phyloP scores from a whole-genome alignment of 1,140 invertebrate species.

The Drosophila novamexicana region DNA sequence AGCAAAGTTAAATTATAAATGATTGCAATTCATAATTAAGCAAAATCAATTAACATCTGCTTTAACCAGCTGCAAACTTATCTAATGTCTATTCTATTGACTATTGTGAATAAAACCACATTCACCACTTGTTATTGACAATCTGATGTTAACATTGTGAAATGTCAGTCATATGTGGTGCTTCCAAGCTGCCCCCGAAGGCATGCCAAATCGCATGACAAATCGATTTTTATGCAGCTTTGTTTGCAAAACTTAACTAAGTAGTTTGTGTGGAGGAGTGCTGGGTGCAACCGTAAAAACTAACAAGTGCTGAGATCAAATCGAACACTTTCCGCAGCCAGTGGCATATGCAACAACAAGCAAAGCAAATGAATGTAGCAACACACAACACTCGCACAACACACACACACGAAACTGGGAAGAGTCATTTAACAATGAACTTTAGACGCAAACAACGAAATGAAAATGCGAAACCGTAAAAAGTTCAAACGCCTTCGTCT shows the following conservation, averaged over 20 bases:
- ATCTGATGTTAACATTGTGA: conserved; percentile 3
- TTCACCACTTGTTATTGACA: neutral
- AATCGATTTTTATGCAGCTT: conserved; percentile 56
- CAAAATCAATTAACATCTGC: neutral
- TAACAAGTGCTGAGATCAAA: conserved; percentile 35
- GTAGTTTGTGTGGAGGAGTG: neutral
- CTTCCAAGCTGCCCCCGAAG: neutral
- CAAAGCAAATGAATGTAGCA: conserved; percentile 4
- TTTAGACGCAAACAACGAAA: conserved; percentile 39
- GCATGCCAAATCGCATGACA: conserved; percentile 23
- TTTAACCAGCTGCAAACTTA: neutral
- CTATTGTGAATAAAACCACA: neutral
- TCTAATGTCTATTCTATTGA: neutral
- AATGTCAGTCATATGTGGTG: conserved; percentile 9
- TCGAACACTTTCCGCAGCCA: conserved; percentile 27
- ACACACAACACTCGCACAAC: conserved; percentile 4
- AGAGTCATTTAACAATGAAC: conserved; percentile 66
- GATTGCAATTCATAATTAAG: neutral
- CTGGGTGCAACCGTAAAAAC: conserved; percentile 20
- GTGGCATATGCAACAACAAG: conserved; percentile 17
- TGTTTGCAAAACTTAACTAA: conserved; percentile 38
- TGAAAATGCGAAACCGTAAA: conserved; percentile 69
- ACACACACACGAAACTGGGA: conserved; percentile 13
- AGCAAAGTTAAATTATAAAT: too few relatives aligned
- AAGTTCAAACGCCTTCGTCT: conserved; percentile 64